A percentile compares a stretch with the other conserved stretches of the same genome.
phyloP scores from a whole-genome alignment of 2,797 vertebrate species.

The Taenioides sp. region DNA sequence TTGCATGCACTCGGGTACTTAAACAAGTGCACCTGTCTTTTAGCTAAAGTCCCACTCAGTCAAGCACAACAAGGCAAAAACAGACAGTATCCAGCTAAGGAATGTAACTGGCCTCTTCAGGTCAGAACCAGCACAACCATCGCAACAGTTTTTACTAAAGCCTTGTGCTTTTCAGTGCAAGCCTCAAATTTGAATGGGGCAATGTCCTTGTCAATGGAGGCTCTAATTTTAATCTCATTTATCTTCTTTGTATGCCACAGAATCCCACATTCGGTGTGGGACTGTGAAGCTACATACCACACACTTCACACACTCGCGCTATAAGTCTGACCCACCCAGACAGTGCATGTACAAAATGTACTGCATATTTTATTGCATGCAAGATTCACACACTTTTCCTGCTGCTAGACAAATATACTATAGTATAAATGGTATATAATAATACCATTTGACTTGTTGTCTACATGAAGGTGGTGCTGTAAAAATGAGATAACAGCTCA shows the following conservation, averaged over 20 bases:
- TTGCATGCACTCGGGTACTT: slow-evolving; percentile 15
- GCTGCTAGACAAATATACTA: background rate
- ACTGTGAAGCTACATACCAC: slow-evolving; percentile 34
- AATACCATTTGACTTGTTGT: no score
- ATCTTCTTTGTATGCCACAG: background rate
- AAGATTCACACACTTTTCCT: background rate
- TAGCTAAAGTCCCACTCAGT: slow-evolving; percentile 23
- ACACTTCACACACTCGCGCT: slow-evolving; percentile 32
- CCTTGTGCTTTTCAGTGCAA: background rate
- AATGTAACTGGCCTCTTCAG: slow-evolving; percentile 2
- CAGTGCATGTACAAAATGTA: slow-evolving; percentile 1
- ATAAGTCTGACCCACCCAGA: slow-evolving; percentile 22
- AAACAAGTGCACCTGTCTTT: slow-evolving; percentile 40
- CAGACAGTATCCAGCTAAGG: background rate
- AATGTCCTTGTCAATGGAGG: background rate
- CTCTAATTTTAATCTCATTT: background rate
- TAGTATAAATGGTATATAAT: no score
- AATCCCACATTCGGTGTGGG: slow-evolving; percentile 7
- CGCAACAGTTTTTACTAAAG: background rate
- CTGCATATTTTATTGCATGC: slow-evolving; percentile 1
- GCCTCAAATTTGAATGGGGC: background rate
- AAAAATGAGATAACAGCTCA: slow-evolving; percentile 5
- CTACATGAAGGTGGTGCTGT: background rate
- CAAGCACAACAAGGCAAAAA: slow-evolving; percentile 24
- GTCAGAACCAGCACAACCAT: background rate